Percentiles rank a stretch among this genome's conserved stretches.
Conservation (phyloP, 2,797 vertebrate species). For the Trachurus trachurus region DNA sequence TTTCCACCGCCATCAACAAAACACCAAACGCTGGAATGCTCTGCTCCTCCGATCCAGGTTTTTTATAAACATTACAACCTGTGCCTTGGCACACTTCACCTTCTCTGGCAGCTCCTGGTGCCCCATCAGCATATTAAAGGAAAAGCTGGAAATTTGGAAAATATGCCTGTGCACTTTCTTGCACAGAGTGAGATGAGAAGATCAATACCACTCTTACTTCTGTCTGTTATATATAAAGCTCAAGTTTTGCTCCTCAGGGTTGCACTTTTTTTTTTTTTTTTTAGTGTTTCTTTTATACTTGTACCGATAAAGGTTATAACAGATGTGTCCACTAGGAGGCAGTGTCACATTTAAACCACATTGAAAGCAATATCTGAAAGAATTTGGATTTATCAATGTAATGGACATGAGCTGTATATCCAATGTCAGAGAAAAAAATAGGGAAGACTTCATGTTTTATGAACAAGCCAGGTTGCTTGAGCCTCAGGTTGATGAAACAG, state of each 20-base stretch:
- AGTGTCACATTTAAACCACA: background rate
- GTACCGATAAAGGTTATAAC: background rate
- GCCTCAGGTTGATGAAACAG: background rate
- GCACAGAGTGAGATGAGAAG: conserved; percentile 2
- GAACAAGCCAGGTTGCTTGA: background rate
- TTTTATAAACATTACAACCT: conserved; percentile 36
- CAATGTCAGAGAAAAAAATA: too few relatives aligned
- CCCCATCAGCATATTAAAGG: background rate
- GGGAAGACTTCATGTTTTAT: background rate
- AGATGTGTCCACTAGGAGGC: background rate
- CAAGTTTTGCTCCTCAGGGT: conserved; percentile 1
- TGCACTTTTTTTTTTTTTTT: background rate
- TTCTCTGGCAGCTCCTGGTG: conserved; percentile 13
- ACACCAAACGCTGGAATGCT: conserved; percentile 33
- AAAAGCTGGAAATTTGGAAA: conserved; percentile 24
- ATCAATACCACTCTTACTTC: conserved; percentile 16
- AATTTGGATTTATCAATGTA: background rate
- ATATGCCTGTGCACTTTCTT: conserved; percentile 1
- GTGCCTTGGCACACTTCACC: background rate
- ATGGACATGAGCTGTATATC: background rate
- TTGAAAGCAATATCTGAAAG: background rate
- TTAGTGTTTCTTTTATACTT: background rate
- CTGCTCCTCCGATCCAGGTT: background rate
- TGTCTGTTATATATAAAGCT: background rate
- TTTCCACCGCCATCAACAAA: conserved; percentile 60